Percentiles rank a stretch among this genome's conserved stretches.
Evolutionary conservation across 2,888 invertebrate species (phyloP).

Genomic region (Therioaphis trifolii): DNA sequence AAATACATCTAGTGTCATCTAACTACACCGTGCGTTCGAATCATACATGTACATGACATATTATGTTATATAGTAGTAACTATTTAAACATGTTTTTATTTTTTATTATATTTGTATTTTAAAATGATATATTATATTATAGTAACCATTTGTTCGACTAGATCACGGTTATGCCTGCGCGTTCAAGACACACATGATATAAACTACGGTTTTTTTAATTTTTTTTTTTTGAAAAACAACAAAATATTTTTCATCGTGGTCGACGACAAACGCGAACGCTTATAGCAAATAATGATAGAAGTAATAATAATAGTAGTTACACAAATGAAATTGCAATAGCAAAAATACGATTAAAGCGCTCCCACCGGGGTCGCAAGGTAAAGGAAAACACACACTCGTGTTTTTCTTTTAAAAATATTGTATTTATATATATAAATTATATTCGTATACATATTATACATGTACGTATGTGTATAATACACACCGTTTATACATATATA

Average conservation of each 20-base stretch:
- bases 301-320: too few species aligned
- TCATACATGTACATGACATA: not conserved
- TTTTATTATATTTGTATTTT: too few species aligned
- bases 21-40: not conserved
- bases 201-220: too few species aligned
- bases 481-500: not conserved
- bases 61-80: not conserved
- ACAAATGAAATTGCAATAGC: too few species aligned
- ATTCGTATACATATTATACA: not conserved
- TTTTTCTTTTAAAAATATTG: not conserved
- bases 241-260: too few species aligned
- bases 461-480: not conserved
- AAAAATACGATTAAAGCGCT: too few species aligned
- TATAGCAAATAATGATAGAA: too few species aligned
- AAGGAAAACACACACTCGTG: not conserved
- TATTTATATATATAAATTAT: not conserved
- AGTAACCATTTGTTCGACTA: slow-evolving; percentile 2
- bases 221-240: too few species aligned
- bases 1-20: not conserved
- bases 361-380: too few species aligned
- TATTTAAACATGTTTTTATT: not conserved
- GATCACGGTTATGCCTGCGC: not conserved
- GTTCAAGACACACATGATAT: not conserved
- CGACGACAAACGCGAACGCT: too few species aligned
- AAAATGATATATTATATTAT: too few species aligned